These are phyloP conservation scores for Cacatua alba DNA, from an alignment of 2,113 vertebrate species.

Conservation along the genomic window DNA sequence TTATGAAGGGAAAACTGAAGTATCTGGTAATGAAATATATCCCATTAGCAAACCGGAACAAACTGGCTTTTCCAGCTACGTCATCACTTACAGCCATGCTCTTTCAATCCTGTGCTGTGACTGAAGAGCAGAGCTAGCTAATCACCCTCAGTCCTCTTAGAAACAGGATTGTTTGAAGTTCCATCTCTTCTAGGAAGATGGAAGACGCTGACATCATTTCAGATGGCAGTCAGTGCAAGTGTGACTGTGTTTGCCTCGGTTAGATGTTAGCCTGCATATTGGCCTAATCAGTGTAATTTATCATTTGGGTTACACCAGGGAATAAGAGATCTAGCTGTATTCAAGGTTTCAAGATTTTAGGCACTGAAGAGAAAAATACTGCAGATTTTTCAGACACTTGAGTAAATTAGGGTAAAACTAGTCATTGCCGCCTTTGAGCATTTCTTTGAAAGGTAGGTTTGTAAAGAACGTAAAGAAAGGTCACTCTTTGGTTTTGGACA, in stretches of 20 bases:
- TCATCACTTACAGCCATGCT: rapidly evolving
- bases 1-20: neutral
- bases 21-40: rapidly evolving
- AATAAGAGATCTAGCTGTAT: neutral
- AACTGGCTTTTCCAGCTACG: neutral
- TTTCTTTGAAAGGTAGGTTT: neutral
- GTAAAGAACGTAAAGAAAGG: rapidly evolving
- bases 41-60: neutral
- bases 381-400: neutral
- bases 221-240: neutral
- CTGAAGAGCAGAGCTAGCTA: neutral
- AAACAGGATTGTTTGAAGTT: neutral
- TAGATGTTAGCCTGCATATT: neutral
- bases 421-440: neutral
- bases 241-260: neutral
- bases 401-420: neutral
- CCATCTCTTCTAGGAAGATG: neutral
- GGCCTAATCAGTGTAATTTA: neutral
- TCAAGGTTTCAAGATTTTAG: neutral
- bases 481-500: neutral
- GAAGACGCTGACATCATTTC: neutral
- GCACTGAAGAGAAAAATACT: neutral
- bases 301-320: neutral
- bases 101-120: rapidly evolving
- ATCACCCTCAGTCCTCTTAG: neutral